Conservation (phyloP, 2,888 invertebrate species). For the Gymnocheta viridis region DNA sequence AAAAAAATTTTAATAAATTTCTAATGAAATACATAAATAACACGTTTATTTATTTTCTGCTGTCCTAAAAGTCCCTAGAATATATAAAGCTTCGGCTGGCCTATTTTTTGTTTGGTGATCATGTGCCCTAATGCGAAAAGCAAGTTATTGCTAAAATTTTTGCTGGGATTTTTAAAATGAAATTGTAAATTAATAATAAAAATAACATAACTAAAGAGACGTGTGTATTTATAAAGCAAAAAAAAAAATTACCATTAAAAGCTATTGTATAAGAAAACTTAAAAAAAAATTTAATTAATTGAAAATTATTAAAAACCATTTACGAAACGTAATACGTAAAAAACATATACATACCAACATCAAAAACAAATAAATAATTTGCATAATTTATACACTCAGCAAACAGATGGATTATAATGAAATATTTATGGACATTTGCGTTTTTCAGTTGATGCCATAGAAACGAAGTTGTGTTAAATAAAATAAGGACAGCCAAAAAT, state of each 20-base stretch:
- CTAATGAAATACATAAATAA: too few species aligned
- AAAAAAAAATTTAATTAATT: conserved; percentile 62
- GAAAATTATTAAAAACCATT: conserved; percentile 56
- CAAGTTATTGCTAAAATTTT: too few species aligned
- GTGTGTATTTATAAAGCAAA: conserved; percentile 25
- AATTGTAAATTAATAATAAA: conserved; percentile 47
- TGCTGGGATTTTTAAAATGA: conserved; percentile 10
- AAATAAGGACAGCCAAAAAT: too few species aligned
- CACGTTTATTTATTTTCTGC: too few species aligned
- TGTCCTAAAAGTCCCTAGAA: too few species aligned
- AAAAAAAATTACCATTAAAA: conserved; percentile 11
- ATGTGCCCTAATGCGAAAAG: too few species aligned
- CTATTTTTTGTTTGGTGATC: too few species aligned
- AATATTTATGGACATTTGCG: not conserved
- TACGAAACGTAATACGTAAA: conserved; percentile 42
- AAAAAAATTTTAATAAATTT: too few species aligned
- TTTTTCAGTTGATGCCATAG: not conserved
- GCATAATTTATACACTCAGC: not conserved
- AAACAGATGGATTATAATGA: conserved; percentile 1
- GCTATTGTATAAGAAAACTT: not conserved
- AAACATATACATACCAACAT: conserved; percentile 31
- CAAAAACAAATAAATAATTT: conserved; percentile 61
- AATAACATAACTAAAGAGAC: not conserved
- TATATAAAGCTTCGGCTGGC: too few species aligned
- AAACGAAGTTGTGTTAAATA: not conserved